Evolutionary conservation across 2,888 invertebrate genomes (phyloP).

Genomic region (Hemithea aestivaria): DNA sequence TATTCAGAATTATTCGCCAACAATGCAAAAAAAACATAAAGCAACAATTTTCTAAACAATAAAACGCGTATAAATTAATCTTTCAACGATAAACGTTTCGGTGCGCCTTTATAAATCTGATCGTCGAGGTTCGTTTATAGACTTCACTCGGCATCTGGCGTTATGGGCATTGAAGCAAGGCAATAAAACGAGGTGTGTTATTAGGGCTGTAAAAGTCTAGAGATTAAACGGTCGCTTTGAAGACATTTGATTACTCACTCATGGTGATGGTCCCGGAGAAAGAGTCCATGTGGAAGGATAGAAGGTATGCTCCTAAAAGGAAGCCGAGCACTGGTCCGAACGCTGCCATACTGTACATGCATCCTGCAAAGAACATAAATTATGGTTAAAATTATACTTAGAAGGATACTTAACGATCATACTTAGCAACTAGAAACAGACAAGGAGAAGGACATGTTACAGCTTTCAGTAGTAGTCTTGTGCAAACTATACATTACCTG

Average conservation of each 20-base stretch:
- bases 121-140: constrained; percentile 15
- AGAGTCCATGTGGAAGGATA: constrained; percentile 95
- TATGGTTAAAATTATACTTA: no score
- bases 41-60: constrained; percentile 2
- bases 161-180: constrained; percentile 1
- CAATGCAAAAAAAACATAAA: neutral
- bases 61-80: constrained; percentile 3
- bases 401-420: no score
- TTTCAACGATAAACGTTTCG: constrained; percentile 7
- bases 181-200: constrained; percentile 2
- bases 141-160: constrained; percentile 11
- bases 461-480: no score
- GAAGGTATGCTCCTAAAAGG: constrained; percentile 92
- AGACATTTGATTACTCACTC: constrained; percentile 67
- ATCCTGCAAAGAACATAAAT: constrained; percentile 80
- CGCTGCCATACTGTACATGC: constrained; percentile 98
- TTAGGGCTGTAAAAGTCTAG: no score
- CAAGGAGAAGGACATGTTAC: no score
- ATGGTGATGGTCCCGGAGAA: constrained; percentile 87
- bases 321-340: constrained; percentile 97
- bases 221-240: no score
- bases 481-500: no score
- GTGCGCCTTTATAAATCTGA: constrained; percentile 13
- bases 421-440: no score
- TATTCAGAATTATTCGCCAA: no score